These are phyloP conservation scores for Scaptomyza polygonia DNA, from an alignment of 2,888 invertebrate genomes.

Conservation along the genomic window DNA sequence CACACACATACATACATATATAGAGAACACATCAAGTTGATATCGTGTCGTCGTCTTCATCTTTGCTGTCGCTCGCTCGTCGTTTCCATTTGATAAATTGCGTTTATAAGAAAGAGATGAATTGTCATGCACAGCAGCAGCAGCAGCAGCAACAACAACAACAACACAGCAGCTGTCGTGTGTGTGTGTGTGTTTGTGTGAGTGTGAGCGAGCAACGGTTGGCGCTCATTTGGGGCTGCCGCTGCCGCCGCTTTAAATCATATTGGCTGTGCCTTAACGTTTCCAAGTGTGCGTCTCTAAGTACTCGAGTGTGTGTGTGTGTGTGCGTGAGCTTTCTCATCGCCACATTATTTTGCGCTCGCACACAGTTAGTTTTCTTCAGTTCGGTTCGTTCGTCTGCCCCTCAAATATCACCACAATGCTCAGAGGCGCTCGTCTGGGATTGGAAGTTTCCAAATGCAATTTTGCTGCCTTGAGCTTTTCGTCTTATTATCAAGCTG, in stretches of 20 bases:
- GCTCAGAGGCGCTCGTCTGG: constrained; percentile 68
- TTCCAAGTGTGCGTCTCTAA: constrained; percentile 17
- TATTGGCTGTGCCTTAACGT: constrained; percentile 72
- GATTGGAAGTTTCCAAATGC: constrained; percentile 83
- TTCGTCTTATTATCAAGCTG: constrained; percentile 70
- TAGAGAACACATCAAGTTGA: constrained; percentile 72
- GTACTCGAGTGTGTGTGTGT: constrained; percentile 10
- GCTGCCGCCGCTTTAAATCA: constrained; percentile 76
- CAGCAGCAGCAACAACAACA: constrained; percentile 50
- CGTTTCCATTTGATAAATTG: constrained; percentile 83
- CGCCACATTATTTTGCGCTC: constrained; percentile 67
- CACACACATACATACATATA: constrained; percentile 14
- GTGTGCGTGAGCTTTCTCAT: constrained; percentile 59
- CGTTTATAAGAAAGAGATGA: constrained; percentile 84
- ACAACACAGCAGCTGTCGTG: constrained; percentile 30
- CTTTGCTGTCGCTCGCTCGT: constrained; percentile 82
- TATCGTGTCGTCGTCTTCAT: constrained; percentile 81
- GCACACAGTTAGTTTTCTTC: constrained; percentile 56
- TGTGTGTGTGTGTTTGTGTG: constrained; percentile 40
- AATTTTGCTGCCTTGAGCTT: constrained; percentile 74
- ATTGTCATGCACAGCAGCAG: constrained; percentile 82
- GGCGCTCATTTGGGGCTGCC: constrained; percentile 67
- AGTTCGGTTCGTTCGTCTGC: constrained; percentile 17
- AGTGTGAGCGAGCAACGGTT: constrained; percentile 67
- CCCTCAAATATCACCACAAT: constrained; percentile 24